These are phyloP conservation scores for Centropyge bicolor DNA, from an alignment of 2,797 vertebrate genomes.

Conservation along the genomic window DNA sequence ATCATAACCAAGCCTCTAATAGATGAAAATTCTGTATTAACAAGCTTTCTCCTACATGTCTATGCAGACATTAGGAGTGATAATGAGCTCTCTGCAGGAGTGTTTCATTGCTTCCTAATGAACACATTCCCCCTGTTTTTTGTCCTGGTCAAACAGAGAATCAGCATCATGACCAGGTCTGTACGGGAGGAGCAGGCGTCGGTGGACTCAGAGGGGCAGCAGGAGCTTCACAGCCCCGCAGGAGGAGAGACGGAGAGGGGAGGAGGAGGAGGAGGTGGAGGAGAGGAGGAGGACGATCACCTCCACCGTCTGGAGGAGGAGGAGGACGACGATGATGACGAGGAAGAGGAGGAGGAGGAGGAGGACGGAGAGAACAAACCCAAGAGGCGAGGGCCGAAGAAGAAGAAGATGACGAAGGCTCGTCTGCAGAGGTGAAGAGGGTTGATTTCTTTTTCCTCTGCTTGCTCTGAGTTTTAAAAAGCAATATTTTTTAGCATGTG, in stretches of 20 bases:
- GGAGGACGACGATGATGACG: conserved; percentile 89
- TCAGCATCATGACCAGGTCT: conserved; percentile 93
- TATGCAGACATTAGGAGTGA: not conserved
- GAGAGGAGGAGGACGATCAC: conserved; percentile 84
- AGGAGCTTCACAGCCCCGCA: conserved; percentile 65
- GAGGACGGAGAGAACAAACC: conserved; percentile 91
- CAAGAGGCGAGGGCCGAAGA: conserved; percentile 96
- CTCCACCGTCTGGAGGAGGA: conserved; percentile 86
- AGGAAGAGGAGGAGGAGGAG: conserved; percentile 92
- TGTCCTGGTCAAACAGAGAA: conserved; percentile 59
- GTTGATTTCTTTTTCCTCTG: not conserved
- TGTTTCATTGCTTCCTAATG: conserved; percentile 7
- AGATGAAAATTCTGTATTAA: not conserved
- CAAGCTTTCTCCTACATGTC: not conserved
- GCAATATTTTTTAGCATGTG: not conserved
- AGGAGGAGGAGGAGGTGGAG: conserved; percentile 34
- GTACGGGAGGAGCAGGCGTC: conserved; percentile 89
- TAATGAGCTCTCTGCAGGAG: not conserved
- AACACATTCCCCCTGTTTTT: not conserved
- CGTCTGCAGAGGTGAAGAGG: conserved; percentile 89
- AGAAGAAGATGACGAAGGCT: conserved; percentile 99
- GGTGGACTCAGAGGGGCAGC: conserved; percentile 86
- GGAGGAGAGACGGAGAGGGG: conserved; percentile 47
- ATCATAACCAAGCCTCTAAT: not conserved
- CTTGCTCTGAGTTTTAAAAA: not conserved